phyloP scores from a whole-genome alignment of 1,140 invertebrate species.

The Orussus abietinus region DNA sequence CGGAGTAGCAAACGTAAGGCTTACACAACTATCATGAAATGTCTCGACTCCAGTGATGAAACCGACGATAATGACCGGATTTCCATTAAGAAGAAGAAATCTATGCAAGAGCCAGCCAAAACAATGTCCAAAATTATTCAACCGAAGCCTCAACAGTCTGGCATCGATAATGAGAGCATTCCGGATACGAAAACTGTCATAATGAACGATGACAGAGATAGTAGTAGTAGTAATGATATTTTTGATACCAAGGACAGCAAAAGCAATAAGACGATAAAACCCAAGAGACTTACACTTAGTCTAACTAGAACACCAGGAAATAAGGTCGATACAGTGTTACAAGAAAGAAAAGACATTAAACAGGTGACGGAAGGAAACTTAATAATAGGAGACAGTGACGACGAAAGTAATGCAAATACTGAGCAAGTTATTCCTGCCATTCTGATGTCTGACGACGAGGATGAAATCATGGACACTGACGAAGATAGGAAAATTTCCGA shows the following conservation, averaged over 20 bases:
- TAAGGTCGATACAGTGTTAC: too few relatives aligned
- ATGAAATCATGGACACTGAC: background rate
- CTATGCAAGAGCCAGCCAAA: conserved; percentile 2
- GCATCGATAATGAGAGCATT: conserved; percentile 10
- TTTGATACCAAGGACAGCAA: conserved; percentile 6
- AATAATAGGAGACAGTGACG: too few relatives aligned
- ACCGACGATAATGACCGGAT: conserved; percentile 10
- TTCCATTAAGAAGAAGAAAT: conserved; percentile 27
- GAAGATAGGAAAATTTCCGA: background rate
- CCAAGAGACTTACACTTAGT: background rate
- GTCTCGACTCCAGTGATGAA: conserved; percentile 20
- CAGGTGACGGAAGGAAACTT: too few relatives aligned
- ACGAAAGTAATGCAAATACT: too few relatives aligned
- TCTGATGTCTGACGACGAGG: conserved; percentile 7
- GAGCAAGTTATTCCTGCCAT: too few relatives aligned
- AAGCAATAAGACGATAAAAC: conserved; percentile 1
- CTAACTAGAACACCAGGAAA: background rate
- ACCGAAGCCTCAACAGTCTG: too few relatives aligned
- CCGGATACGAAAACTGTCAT: conserved; percentile 5
- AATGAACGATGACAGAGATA: conserved; percentile 5
- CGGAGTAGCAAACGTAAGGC: conserved; percentile 34
- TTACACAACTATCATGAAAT: conserved; percentile 13
- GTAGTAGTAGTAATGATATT: conserved; percentile 8
- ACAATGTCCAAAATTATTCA: too few relatives aligned
- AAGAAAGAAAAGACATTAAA: too few relatives aligned